A percentile compares a stretch with the other conserved stretches of the same genome.
These are phyloP conservation scores for Clarias batrachus DNA, from an alignment of 2,113 vertebrate species.

Conservation along the genomic window DNA sequence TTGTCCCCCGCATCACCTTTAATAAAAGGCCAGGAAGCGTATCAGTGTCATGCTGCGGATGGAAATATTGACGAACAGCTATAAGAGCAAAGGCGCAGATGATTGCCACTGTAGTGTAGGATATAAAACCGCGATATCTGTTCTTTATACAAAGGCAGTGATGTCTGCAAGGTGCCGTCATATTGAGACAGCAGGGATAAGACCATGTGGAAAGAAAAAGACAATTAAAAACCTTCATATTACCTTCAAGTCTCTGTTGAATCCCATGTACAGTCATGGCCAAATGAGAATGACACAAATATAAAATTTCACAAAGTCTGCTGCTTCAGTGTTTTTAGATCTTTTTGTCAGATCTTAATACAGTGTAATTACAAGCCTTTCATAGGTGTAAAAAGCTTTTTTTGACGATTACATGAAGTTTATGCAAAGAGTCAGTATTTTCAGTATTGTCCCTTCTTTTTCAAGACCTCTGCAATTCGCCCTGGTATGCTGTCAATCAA, in stretches of 20 bases:
- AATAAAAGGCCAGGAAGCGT: slow-evolving; percentile 20
- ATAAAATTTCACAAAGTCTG: no score
- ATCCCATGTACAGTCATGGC: background rate
- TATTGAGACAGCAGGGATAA: background rate
- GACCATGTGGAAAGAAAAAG: background rate
- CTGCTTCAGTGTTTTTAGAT: no score
- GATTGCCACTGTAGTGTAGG: background rate
- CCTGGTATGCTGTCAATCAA: no score
- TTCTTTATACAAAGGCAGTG: background rate
- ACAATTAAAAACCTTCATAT: background rate
- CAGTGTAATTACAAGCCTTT: no score
- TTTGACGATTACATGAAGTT: no score
- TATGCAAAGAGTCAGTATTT: no score
- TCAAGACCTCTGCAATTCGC: no score
- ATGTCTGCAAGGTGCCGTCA: background rate
- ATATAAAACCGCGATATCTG: background rate
- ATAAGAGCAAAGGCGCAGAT: background rate
- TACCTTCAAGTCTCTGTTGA: background rate
- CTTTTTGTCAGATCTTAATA: no score
- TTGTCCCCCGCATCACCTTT: slow-evolving; percentile 5
- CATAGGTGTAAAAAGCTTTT: no score
- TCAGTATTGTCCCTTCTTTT: no score
- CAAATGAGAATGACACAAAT: no score
- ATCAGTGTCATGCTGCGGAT: background rate
- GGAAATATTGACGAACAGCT: background rate